Evolutionary conservation across 2,797 vertebrate species (phyloP).

Genomic region (Ptychadena robeensis): DNA sequence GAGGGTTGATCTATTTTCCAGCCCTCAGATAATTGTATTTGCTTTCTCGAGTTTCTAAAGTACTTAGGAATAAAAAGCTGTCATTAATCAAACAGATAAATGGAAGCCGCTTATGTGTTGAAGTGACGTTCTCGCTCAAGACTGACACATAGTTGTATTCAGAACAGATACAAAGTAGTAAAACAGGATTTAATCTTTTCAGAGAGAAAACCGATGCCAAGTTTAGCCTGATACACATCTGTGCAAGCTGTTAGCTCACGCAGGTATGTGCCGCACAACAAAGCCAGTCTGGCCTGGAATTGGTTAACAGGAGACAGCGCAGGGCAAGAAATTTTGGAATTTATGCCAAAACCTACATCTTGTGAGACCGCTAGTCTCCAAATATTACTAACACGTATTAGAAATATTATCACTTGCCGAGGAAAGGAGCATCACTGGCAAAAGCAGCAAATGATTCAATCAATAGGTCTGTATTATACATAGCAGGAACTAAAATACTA

Average conservation of each 20-base stretch:
- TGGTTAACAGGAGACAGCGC: slow-evolving; percentile 13
- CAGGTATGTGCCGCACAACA: neutral
- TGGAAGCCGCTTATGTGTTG: slow-evolving; percentile 38
- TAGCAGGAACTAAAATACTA: neutral
- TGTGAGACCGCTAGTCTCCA: slow-evolving; percentile 36
- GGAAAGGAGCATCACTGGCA: slow-evolving; percentile 19
- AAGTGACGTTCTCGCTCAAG: slow-evolving; percentile 46
- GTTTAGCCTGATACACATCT: neutral
- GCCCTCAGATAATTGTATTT: slow-evolving; percentile 46
- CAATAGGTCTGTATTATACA: neutral
- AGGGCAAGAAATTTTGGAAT: slow-evolving; percentile 10
- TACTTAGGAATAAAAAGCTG: slow-evolving; percentile 49
- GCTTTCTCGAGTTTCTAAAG: slow-evolving; percentile 45
- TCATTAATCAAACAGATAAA: slow-evolving; percentile 58
- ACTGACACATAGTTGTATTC: slow-evolving; percentile 44
- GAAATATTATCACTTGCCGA: slow-evolving; percentile 48
- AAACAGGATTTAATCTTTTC: slow-evolving; percentile 49
- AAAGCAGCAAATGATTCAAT: neutral
- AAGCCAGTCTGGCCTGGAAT: neutral
- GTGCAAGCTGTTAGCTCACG: neutral
- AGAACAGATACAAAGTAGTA: slow-evolving; percentile 45
- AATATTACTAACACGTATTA: slow-evolving; percentile 42
- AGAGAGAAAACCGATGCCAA: slow-evolving; percentile 9
- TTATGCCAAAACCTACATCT: slow-evolving; percentile 50
- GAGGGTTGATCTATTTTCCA: slow-evolving; percentile 40